phyloP scores from a whole-genome alignment of 2,888 invertebrate genomes.

The Cryptus viduatorius region DNA sequence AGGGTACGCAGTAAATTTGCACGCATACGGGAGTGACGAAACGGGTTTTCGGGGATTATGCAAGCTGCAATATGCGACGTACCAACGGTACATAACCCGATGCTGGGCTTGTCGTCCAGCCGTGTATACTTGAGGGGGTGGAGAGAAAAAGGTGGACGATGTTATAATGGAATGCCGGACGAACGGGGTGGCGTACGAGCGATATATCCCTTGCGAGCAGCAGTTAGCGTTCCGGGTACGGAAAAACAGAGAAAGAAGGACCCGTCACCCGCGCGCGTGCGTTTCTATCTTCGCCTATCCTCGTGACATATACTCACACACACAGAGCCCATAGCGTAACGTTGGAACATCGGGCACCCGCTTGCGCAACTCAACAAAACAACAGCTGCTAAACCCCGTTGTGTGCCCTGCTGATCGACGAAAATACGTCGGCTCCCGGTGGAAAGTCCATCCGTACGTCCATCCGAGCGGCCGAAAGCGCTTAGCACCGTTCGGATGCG shows the following conservation, averaged over 20 bases:
- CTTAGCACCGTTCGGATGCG: constrained; percentile 67
- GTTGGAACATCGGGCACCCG: constrained; percentile 60
- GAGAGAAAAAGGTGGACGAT: constrained; percentile 80
- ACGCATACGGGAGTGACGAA: constrained; percentile 18
- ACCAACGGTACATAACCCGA: constrained; percentile 56
- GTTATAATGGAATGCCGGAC: constrained; percentile 76
- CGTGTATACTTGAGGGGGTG: constrained; percentile 81
- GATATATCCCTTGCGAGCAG: constrained; percentile 69
- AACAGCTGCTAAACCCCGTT: constrained; percentile 80
- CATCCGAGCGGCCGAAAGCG: constrained; percentile 58
- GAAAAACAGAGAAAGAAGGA: constrained; percentile 38
- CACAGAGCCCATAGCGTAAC: background rate
- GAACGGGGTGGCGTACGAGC: constrained; percentile 58
- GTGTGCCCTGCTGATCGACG: constrained; percentile 74
- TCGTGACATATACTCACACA: background rate
- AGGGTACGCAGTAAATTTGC: background rate
- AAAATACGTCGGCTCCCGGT: constrained; percentile 75
- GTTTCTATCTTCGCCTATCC: constrained; percentile 48
- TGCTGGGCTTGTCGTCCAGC: constrained; percentile 63
- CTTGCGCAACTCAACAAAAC: constrained; percentile 83
- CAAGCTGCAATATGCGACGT: constrained; percentile 80
- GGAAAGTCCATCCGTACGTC: constrained; percentile 62
- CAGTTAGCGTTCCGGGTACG: constrained; percentile 35
- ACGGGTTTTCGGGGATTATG: constrained; percentile 72
- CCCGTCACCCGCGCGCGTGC: constrained; percentile 49